These are phyloP conservation scores for Synanthedon andrenaeformis DNA, from an alignment of 2,888 invertebrate genomes.

Conservation along the genomic window DNA sequence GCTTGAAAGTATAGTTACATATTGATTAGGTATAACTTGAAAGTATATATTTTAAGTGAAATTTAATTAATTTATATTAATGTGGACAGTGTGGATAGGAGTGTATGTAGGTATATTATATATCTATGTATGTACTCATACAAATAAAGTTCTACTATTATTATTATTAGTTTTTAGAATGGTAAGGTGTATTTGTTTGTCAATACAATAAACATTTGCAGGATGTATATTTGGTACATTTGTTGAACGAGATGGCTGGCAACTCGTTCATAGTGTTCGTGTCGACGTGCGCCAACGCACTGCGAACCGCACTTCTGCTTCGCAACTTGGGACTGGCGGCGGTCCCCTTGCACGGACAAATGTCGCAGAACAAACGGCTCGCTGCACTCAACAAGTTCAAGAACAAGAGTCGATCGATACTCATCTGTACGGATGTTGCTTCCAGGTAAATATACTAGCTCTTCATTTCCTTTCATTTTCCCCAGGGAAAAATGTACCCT, in stretches of 20 bases:
- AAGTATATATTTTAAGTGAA: no score
- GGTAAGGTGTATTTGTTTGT: no score
- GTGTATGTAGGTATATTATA: no score
- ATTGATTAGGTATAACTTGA: no score
- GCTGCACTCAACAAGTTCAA: constrained; percentile 97
- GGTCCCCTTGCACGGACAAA: constrained; percentile 98
- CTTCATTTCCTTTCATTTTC: no score
- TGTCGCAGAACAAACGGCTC: constrained; percentile 96
- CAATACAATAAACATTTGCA: constrained; percentile 35
- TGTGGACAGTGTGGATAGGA: no score
- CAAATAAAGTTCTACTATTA: no score
- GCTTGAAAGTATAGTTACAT: no score
- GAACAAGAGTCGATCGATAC: constrained; percentile 90
- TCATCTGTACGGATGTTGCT: constrained; percentile 98
- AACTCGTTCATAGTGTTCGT: constrained; percentile 98
- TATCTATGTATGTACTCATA: no score
- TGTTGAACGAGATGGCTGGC: constrained; percentile 94
- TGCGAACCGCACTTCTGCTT: constrained; percentile 88
- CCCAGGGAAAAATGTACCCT: no score
- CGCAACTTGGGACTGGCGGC: constrained; percentile 93
- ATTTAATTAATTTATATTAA: no score
- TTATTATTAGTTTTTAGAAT: no score
- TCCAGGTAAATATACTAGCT: constrained; percentile 75
- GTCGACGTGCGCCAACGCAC: constrained; percentile 92
- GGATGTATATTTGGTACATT: constrained; percentile 96